Base-by-base conservation (phyloP, 2,888 invertebrate species). In the Alentia gelatinosa region DNA sequence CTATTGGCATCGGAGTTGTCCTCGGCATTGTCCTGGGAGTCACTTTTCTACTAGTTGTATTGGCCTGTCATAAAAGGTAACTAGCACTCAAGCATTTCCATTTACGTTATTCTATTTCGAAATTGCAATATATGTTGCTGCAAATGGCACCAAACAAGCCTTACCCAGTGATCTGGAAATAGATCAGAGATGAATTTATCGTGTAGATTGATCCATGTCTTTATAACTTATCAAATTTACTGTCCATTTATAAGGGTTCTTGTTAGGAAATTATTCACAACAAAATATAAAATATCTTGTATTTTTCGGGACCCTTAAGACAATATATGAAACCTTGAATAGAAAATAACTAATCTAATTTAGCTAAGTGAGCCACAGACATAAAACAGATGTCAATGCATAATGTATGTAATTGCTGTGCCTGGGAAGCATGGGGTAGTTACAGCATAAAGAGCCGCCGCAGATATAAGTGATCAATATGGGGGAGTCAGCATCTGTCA, bases 11-110 rank as follows among this genome's bases (percentile, higher is more conserved):
- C 26, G 89, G 89, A n/a, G 89, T 89, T 26, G 50, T 89, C 33
- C 63, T 89, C 12, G 89, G 89, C 12, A 63, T 89, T 63, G 68
- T 89, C 15, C 50, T 89, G 0, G 89, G 89, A 89, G 89, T 50
- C 23, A 26, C 63, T 1, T 89, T 89, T 19, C 56, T 89, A 50
- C 50, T 89, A 19, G 50, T 50, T 63, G 89, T 89, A 33, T 30
- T 93, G 89, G 86, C 84, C 39, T 93, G 91, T 86, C 83, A 89
- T n/a, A 91, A 74, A 88, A 83, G 91, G 91, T 92, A 90, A 63
- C n/a, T 68, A 30, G 47, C 47, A 47, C 7, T 12, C 19, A 47
- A 47, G 47, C 47, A 12, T 7, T 47, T 47, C 19, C 47, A 47
- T 47, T 47, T 47, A 47, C 7, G 19, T 47, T 12, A 47, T 47